These are phyloP conservation scores for Neodiprion lecontei DNA, from an alignment of 1,140 invertebrate species.

Conservation along the genomic window DNA sequence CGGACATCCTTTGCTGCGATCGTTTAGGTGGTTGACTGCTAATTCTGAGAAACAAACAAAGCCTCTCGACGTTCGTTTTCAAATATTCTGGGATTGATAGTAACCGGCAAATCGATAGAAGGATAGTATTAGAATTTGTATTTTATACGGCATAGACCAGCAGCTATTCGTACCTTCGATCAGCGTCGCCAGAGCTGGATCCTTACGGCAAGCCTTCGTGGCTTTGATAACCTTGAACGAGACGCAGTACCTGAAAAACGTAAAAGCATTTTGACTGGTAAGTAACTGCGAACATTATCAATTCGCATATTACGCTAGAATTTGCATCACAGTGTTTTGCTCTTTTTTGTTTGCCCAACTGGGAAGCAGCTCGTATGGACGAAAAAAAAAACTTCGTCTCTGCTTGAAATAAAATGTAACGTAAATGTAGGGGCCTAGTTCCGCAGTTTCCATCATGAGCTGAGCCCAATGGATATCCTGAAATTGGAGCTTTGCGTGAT, in stretches of 20 bases:
- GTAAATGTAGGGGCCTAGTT: not conserved
- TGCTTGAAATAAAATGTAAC: not conserved
- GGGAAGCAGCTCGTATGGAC: not conserved
- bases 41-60: not conserved
- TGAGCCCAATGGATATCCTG: no score
- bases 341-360: not conserved
- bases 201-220: conserved; percentile 76
- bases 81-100: conserved; percentile 7
- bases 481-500: no score
- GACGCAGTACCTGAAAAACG: conserved; percentile 75
- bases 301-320: conserved; percentile 6
- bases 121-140: not conserved
- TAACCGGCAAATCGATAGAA: conserved; percentile 8
- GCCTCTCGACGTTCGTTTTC: not conserved
- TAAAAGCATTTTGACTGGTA: conserved; percentile 15
- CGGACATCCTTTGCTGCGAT: not conserved
- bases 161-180: conserved; percentile 68
- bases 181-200: conserved; percentile 70
- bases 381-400: not conserved
- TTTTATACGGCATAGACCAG: not conserved
- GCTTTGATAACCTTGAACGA: conserved; percentile 80
- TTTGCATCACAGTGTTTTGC: not conserved
- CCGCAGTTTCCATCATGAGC: not conserved
- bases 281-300: not conserved
- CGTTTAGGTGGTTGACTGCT: not conserved